These are phyloP conservation scores for Luscinia luscinia DNA, from an alignment of 2,797 vertebrate species.

Conservation along the genomic window DNA sequence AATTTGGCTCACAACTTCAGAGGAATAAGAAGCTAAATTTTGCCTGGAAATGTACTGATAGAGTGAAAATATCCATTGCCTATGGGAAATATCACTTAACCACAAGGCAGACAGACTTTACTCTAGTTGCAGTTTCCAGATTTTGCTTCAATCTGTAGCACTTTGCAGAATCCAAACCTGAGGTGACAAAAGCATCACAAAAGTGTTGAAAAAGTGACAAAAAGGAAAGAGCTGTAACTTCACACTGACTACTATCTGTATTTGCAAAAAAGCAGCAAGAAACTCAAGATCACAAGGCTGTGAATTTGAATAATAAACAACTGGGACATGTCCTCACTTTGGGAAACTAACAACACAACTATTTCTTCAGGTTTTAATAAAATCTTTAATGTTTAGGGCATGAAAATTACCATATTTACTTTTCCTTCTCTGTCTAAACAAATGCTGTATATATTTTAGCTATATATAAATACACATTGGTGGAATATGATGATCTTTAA, in stretches of 20 bases:
- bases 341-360: neutral
- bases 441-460: neutral
- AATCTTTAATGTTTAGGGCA: neutral
- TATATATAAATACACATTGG: neutral
- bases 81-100: conserved; percentile 31
- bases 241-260: conserved; percentile 20
- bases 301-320: conserved; percentile 48
- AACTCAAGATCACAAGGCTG: conserved; percentile 37
- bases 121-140: conserved; percentile 29
- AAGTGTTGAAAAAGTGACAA: conserved; percentile 20
- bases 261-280: conserved; percentile 33
- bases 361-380: neutral
- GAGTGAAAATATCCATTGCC: neutral
- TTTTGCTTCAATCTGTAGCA: conserved; percentile 25
- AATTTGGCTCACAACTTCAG: neutral
- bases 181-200: conserved; percentile 34
- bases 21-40: neutral
- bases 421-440: neutral
- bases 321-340: neutral
- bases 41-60: conserved; percentile 14
- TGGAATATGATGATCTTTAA: neutral
- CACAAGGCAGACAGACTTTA: conserved; percentile 40
- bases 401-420: neutral
- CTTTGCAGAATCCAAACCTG: conserved; percentile 30
- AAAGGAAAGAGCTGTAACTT: conserved; percentile 38